phyloP scores from a whole-genome alignment of 2,888 invertebrate genomes.

The Allolobophora icterica region DNA sequence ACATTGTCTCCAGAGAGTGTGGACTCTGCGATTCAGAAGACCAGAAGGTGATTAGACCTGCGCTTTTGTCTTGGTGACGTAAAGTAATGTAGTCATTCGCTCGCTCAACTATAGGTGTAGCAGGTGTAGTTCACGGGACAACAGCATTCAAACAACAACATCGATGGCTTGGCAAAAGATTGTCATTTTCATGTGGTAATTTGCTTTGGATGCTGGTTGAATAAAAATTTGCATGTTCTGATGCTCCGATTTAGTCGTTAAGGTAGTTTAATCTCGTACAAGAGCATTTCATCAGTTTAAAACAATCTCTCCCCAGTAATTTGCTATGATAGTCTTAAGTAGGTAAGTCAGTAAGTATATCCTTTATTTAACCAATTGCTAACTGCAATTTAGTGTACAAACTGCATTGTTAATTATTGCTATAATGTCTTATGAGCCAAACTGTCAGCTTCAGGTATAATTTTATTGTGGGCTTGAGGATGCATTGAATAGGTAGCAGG shows the following conservation, averaged over 20 bases:
- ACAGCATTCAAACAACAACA: background rate
- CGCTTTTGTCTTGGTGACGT: background rate
- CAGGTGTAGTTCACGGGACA: background rate
- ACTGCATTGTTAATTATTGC: too few relatives aligned
- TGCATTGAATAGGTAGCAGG: too few relatives aligned
- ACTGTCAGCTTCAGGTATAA: too few relatives aligned
- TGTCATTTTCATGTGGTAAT: background rate
- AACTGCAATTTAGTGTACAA: too few relatives aligned
- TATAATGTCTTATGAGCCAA: too few relatives aligned
- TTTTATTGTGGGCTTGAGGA: too few relatives aligned
- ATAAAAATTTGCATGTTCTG: background rate
- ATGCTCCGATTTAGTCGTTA: background rate
- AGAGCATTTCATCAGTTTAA: background rate
- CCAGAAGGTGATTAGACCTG: background rate
- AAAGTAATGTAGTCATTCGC: background rate
- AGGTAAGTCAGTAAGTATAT: too few relatives aligned
- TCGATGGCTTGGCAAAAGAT: background rate
- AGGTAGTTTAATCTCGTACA: too few relatives aligned
- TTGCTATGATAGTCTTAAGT: too few relatives aligned
- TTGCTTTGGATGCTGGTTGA: background rate
- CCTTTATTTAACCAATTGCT: too few relatives aligned
- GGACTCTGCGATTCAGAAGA: slow-evolving; percentile 24
- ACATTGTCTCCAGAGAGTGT: background rate
- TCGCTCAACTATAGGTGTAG: background rate
- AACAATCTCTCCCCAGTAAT: too few relatives aligned